Conservation (phyloP, 2,113 vertebrate species). For the Dipodomys ordii region DNA sequence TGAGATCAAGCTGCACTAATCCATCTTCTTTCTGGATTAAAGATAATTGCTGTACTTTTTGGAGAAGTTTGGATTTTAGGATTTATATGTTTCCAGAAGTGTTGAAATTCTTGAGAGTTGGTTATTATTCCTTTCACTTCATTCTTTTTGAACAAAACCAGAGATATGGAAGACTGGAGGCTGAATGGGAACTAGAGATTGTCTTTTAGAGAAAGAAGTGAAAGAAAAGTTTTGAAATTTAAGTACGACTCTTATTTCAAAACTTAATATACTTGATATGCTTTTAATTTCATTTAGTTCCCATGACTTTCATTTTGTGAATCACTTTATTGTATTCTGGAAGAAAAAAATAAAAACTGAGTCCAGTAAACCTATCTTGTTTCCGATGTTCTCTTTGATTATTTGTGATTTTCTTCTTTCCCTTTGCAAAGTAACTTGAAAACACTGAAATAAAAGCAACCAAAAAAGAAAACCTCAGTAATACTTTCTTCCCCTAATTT, state of each 20-base stretch:
- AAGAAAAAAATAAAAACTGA: slow-evolving; percentile 17
- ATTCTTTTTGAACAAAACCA: slow-evolving; percentile 33
- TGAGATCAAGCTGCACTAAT: background rate
- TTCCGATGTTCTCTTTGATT: background rate
- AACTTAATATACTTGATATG: background rate
- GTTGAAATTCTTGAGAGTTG: background rate
- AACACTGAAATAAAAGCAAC: background rate
- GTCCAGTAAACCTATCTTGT: background rate
- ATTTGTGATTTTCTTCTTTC: slow-evolving; percentile 1
- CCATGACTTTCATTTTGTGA: slow-evolving; percentile 18
- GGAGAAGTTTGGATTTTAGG: slow-evolving; percentile 6
- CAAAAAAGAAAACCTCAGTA: background rate
- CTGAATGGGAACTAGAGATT: background rate
- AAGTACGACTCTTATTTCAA: background rate
- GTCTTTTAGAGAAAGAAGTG: slow-evolving; percentile 3
- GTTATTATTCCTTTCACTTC: background rate
- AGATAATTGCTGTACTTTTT: slow-evolving; percentile 29
- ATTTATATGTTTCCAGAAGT: slow-evolving; percentile 22
- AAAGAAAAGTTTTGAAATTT: slow-evolving; percentile 47
- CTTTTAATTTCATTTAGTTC: slow-evolving; percentile 23
- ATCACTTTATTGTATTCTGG: slow-evolving; percentile 30
- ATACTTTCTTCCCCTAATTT: background rate
- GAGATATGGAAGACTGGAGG: background rate
- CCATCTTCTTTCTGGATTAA: slow-evolving; percentile 35
- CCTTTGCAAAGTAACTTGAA: slow-evolving; percentile 13